phyloP scores from a whole-genome alignment of 1,140 invertebrate species.

The Drosophila lowei region DNA sequence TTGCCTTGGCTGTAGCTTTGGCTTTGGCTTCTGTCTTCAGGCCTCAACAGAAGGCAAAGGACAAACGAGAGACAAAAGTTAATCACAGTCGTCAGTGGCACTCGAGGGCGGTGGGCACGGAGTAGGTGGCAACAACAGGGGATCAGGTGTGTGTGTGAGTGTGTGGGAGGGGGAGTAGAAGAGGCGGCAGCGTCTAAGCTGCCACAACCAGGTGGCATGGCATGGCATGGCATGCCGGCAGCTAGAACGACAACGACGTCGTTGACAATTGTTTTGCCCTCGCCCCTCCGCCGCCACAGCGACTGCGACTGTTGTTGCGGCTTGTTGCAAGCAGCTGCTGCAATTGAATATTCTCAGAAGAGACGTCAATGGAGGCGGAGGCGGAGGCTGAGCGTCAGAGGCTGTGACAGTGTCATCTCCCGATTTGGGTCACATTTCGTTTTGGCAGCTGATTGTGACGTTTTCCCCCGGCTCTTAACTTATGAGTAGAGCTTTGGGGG shows the following conservation, averaged over 20 bases:
- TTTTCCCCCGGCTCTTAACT: not conserved
- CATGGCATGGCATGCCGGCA: slow-evolving; percentile 11
- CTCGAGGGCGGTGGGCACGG: slow-evolving; percentile 19
- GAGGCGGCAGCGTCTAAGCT: not conserved
- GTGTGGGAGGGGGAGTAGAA: not conserved
- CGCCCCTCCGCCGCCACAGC: slow-evolving; percentile 5
- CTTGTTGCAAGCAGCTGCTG: slow-evolving; percentile 16
- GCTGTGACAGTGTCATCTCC: not conserved
- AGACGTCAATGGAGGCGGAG: slow-evolving; percentile 10
- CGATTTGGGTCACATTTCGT: slow-evolving; percentile 52
- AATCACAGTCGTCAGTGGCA: slow-evolving; percentile 61
- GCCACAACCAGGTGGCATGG: slow-evolving; percentile 25
- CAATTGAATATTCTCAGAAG: slow-evolving; percentile 44
- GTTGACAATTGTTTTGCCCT: slow-evolving; percentile 44
- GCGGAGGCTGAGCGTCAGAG: not conserved
- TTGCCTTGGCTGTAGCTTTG: slow-evolving; percentile 42
- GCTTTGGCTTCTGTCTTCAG: not conserved
- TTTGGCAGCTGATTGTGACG: slow-evolving; percentile 46
- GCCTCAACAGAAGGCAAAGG: slow-evolving; percentile 11
- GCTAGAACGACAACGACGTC: not conserved
- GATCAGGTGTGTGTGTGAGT: not conserved
- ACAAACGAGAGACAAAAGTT: slow-evolving; percentile 62
- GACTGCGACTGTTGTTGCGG: slow-evolving; percentile 1
- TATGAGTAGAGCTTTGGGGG: too few species aligned
- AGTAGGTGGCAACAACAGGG: not conserved